Percentiles rank a stretch among this genome's conserved stretches.
These are phyloP conservation scores for Orussus abietinus DNA, from an alignment of 1,140 invertebrate genomes.

Conservation along the genomic window DNA sequence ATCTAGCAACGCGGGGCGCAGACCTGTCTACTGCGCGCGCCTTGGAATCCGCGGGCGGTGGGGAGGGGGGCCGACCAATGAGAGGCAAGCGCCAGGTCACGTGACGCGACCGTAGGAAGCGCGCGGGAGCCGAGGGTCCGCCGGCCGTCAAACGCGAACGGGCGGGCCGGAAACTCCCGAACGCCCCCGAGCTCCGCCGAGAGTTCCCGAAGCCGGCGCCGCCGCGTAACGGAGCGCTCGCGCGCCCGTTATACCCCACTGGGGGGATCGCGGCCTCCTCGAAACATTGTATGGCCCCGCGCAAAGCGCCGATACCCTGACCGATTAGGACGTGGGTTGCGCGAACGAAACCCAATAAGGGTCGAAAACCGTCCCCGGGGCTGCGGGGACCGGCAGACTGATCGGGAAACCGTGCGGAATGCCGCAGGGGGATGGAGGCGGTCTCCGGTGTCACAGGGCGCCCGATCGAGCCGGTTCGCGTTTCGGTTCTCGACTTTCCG, in stretches of 20 bases:
- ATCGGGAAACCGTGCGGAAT: neutral
- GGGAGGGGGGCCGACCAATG: neutral
- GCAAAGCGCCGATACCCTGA: slow-evolving; percentile 3
- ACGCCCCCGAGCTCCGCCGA: too few species aligned
- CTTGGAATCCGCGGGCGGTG: neutral
- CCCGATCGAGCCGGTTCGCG: slow-evolving; percentile 12
- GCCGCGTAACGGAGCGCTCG: too few species aligned
- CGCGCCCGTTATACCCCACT: too few species aligned
- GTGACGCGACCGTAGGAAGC: slow-evolving; percentile 10
- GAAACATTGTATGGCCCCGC: too few species aligned
- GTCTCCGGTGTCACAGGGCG: slow-evolving; percentile 19
- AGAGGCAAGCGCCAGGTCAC: slow-evolving; percentile 4
- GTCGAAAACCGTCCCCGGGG: neutral
- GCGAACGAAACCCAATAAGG: slow-evolving; percentile 1
- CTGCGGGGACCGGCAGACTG: neutral
- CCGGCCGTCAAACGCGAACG: neutral
- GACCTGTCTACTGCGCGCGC: slow-evolving; percentile 4
- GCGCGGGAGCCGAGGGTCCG: slow-evolving; percentile 8
- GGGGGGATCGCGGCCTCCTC: too few species aligned
- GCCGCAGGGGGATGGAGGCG: slow-evolving; percentile 10
- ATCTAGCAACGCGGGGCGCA: slow-evolving; percentile 19
- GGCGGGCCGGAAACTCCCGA: neutral
- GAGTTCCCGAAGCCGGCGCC: too few species aligned
- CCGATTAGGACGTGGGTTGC: slow-evolving; percentile 7
- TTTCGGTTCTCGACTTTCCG: slow-evolving; percentile 19